Conservation (phyloP, 2,888 invertebrate genomes). For the Luperina nickerlii region DNA sequence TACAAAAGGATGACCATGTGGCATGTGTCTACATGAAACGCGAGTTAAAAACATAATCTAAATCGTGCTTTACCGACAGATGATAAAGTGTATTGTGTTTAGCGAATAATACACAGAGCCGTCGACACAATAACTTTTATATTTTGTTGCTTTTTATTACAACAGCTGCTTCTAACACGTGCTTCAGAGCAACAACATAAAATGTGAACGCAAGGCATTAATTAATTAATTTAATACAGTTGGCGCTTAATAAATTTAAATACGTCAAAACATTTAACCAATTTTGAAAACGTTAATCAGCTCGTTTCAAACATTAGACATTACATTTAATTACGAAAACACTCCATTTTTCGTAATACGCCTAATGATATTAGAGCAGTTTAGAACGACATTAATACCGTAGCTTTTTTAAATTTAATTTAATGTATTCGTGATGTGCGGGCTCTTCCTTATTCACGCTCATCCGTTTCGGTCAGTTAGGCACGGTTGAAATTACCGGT, state of each 20-base stretch:
- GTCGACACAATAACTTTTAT: slow-evolving; percentile 75
- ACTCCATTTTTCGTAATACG: slow-evolving; percentile 73
- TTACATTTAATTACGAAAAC: slow-evolving; percentile 77
- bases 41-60: slow-evolving; percentile 53
- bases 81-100: slow-evolving; percentile 79
- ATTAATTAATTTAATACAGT: slow-evolving; percentile 70
- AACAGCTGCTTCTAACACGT: slow-evolving; percentile 80
- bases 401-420: slow-evolving; percentile 73
- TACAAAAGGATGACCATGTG: slow-evolving; percentile 56
- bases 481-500: slow-evolving; percentile 66
- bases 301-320: slow-evolving; percentile 79
- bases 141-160: slow-evolving; percentile 77
- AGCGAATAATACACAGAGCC: slow-evolving; percentile 75
- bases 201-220: slow-evolving; percentile 66
- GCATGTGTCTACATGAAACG: slow-evolving; percentile 58
- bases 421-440: slow-evolving; percentile 78
- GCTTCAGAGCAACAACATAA: slow-evolving; percentile 66
- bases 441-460: slow-evolving; percentile 74
- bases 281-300: slow-evolving; percentile 64
- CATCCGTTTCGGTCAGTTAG: slow-evolving; percentile 71
- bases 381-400: slow-evolving; percentile 73
- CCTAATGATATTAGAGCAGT: slow-evolving; percentile 75
- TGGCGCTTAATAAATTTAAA: slow-evolving; percentile 72
- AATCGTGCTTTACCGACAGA: slow-evolving; percentile 67
- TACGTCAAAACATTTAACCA: slow-evolving; percentile 77